Percentiles rank a stretch among this genome's conserved stretches.
Conservation (phyloP, 2,797 vertebrate species). For the Neosalanx taihuensis region DNA sequence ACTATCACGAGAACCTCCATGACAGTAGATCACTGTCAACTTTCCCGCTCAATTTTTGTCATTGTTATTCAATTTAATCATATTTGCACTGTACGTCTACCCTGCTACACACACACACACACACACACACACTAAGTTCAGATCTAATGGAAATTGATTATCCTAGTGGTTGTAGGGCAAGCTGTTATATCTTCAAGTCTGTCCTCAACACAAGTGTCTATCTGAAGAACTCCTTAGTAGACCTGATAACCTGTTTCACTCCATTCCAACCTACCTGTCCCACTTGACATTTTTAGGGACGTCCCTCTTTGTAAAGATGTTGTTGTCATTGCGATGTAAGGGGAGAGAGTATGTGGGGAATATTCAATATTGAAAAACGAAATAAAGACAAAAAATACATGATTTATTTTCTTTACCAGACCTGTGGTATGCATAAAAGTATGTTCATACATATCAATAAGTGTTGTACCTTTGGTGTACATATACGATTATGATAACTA, state of each 20-base stretch:
- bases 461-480: constrained; percentile 94
- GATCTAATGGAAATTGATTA: constrained; percentile 36
- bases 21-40: constrained; percentile 31
- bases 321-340: constrained; percentile 82
- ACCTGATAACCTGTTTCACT: constrained; percentile 51
- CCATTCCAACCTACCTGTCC: constrained; percentile 57
- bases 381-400: constrained; percentile 58
- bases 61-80: not conserved
- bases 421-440: constrained; percentile 72
- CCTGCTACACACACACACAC: constrained; percentile 11
- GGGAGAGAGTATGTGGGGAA: constrained; percentile 55
- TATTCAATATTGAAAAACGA: constrained; percentile 57
- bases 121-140: constrained; percentile 46
- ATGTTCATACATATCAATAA: constrained; percentile 89
- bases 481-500: constrained; percentile 90
- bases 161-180: constrained; percentile 41
- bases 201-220: constrained; percentile 58
- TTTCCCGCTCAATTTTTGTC: constrained; percentile 52
- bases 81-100: too few species aligned
- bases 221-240: constrained; percentile 47
- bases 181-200: constrained; percentile 52
- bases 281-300: constrained; percentile 72
- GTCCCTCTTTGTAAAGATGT: constrained; percentile 78
- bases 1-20: constrained; percentile 9
- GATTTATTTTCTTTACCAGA: constrained; percentile 56